These are phyloP conservation scores for Aldrovandia affinis DNA, from an alignment of 2,797 vertebrate species.

Conservation along the genomic window DNA sequence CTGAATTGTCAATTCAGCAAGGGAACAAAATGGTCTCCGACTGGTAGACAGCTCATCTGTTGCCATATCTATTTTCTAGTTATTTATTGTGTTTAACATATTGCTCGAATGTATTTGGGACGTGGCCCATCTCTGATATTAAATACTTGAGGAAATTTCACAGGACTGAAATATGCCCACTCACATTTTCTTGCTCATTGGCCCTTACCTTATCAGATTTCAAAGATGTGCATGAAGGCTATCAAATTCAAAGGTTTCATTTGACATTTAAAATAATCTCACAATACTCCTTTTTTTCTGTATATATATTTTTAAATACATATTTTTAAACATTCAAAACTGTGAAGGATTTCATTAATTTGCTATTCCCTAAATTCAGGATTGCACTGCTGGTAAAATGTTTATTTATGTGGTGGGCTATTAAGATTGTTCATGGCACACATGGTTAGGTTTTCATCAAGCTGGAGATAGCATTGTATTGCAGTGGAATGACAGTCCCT, in stretches of 20 bases:
- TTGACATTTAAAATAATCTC: too few relatives aligned
- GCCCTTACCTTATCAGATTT: too few relatives aligned
- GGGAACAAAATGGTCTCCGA: background rate
- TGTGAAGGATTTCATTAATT: background rate
- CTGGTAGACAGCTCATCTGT: background rate
- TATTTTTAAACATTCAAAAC: background rate
- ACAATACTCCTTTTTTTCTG: too few relatives aligned
- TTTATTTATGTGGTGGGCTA: slow-evolving; percentile 13
- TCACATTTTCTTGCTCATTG: too few relatives aligned
- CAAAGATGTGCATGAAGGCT: too few relatives aligned
- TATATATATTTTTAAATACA: background rate
- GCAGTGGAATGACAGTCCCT: slow-evolving; percentile 16
- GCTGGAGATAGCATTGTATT: background rate
- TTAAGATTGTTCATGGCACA: slow-evolving; percentile 19
- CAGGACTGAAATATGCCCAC: too few relatives aligned
- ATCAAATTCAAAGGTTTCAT: too few relatives aligned
- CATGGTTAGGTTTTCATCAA: slow-evolving; percentile 8
- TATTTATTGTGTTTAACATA: background rate
- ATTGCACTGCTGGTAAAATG: slow-evolving; percentile 2
- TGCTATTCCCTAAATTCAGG: background rate
- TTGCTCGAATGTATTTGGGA: background rate
- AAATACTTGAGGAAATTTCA: too few relatives aligned
- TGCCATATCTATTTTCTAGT: background rate
- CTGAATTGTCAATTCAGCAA: background rate
- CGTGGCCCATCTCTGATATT: too few relatives aligned